These are phyloP conservation scores for Esox masquinongy DNA, from an alignment of 2,797 vertebrate species.

Conservation along the genomic window DNA sequence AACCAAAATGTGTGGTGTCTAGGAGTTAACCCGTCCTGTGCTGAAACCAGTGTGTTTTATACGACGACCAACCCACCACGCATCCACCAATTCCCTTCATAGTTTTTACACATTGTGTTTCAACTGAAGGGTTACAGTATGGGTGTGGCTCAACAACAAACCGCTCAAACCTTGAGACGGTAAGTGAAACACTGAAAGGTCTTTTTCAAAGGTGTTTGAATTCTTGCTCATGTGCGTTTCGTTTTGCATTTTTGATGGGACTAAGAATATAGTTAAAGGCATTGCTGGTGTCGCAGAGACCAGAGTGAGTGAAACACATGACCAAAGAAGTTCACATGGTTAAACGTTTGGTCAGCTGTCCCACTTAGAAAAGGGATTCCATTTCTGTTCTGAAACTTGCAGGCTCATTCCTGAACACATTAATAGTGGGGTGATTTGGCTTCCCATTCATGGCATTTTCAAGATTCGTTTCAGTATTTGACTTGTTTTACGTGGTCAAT, in stretches of 20 bases:
- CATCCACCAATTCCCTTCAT: neutral
- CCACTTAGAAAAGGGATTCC: neutral
- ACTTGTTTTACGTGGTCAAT: neutral
- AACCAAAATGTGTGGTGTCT: neutral
- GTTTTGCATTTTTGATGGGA: neutral
- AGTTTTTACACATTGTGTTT: neutral
- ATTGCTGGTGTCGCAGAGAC: neutral
- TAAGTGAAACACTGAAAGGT: neutral
- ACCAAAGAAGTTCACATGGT: neutral
- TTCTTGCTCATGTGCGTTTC: neutral
- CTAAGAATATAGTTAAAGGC: neutral
- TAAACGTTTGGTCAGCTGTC: neutral
- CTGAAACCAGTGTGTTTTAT: neutral
- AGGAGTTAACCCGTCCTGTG: neutral
- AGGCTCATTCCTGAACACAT: neutral
- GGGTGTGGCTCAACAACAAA: conserved; percentile 1
- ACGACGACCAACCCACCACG: neutral
- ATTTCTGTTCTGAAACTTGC: neutral
- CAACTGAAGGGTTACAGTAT: neutral
- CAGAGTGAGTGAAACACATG: neutral
- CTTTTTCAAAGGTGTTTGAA: neutral
- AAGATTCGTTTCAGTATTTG: neutral
- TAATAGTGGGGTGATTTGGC: neutral
- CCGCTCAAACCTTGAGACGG: neutral
- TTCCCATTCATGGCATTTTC: neutral